Evolutionary conservation across 53 echinoderm and acorn worm genomes (phyloP).

Genomic region (Hippasteria phrygiana): DNA sequence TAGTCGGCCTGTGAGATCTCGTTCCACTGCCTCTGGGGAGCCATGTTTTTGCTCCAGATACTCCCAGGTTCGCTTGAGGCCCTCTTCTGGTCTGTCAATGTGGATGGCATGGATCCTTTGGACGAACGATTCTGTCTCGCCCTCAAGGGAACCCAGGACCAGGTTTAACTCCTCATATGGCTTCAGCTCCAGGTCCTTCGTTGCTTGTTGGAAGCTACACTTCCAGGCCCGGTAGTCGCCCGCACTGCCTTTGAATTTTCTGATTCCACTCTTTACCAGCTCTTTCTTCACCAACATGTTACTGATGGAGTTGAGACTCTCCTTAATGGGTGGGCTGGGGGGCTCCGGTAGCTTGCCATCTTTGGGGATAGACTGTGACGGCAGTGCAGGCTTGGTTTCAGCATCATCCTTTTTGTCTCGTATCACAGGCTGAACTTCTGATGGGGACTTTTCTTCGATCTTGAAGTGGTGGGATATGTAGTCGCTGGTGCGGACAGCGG

Average conservation of each 20-base stretch:
- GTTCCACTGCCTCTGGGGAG: slow-evolving; percentile 77
- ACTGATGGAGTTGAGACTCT: slow-evolving; percentile 60
- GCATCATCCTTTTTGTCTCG: not conserved
- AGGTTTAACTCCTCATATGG: slow-evolving; percentile 71
- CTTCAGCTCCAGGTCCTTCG: slow-evolving; percentile 65
- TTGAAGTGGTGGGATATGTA: slow-evolving; percentile 44
- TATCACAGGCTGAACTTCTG: slow-evolving; percentile 19
- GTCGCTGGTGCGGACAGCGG: slow-evolving; percentile 53
- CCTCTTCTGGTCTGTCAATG: slow-evolving; percentile 68
- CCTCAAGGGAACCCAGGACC: slow-evolving; percentile 63
- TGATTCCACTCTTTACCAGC: slow-evolving; percentile 60
- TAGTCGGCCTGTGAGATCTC: slow-evolving; percentile 55
- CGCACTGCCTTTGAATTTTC: slow-evolving; percentile 59
- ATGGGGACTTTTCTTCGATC: slow-evolving; percentile 10
- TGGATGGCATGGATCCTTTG: slow-evolving; percentile 69
- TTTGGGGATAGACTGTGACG: not conserved
- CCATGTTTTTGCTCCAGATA: slow-evolving; percentile 67
- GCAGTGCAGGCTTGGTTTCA: too few species aligned
- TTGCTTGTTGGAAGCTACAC: slow-evolving; percentile 64
- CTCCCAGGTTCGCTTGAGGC: slow-evolving; percentile 67
- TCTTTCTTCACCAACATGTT: slow-evolving; percentile 74
- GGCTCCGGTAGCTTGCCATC: slow-evolving; percentile 12
- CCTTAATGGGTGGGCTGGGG: slow-evolving; percentile 11
- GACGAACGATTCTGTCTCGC: slow-evolving; percentile 58
- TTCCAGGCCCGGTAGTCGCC: slow-evolving; percentile 72